Percentiles rank a stretch among this genome's conserved stretches.
Evolutionary conservation across 2,888 invertebrate species (phyloP).

Genomic region (Parnassius glacialis): DNA sequence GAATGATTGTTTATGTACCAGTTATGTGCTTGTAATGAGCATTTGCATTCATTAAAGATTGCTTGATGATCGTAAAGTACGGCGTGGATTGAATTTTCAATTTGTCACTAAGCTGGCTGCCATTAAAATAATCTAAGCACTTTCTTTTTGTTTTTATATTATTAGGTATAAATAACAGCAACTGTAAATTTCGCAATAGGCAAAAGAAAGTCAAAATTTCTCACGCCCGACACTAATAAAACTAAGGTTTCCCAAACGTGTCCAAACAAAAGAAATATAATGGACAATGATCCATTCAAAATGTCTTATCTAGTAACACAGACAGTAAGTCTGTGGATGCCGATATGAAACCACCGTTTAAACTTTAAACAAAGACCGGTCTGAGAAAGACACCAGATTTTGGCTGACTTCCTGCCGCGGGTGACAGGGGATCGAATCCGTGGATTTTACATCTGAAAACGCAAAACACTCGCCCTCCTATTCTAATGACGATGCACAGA

Average conservation of each 20-base stretch:
- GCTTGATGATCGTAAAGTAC: slow-evolving; percentile 4
- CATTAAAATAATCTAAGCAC: no score
- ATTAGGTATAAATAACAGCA: no score
- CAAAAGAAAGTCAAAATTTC: slow-evolving; percentile 29
- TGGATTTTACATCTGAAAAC: slow-evolving; percentile 50
- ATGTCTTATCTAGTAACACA: slow-evolving; percentile 53
- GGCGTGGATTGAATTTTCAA: slow-evolving; percentile 2
- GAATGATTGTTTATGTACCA: slow-evolving; percentile 58
- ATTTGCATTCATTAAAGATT: slow-evolving; percentile 18
- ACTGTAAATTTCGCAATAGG: slow-evolving; percentile 4
- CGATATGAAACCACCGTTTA: slow-evolving; percentile 66
- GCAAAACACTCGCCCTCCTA: slow-evolving; percentile 56
- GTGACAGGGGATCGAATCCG: slow-evolving; percentile 45
- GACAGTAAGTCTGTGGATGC: slow-evolving; percentile 59
- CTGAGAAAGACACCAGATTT: slow-evolving; percentile 77
- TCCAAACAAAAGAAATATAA: slow-evolving; percentile 44
- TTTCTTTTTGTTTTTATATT: no score
- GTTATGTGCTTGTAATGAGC: slow-evolving; percentile 41
- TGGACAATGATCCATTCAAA: slow-evolving; percentile 66
- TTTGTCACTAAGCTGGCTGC: background rate
- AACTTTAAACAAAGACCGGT: slow-evolving; percentile 66
- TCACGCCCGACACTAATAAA: slow-evolving; percentile 40
- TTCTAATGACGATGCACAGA: slow-evolving; percentile 40
- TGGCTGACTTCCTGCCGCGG: slow-evolving; percentile 69
- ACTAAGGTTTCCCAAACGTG: slow-evolving; percentile 44